A percentile compares a stretch with the other conserved stretches of the same genome.
Conservation (phyloP, 2,797 vertebrate genomes). For the Rhinogobio ventralis region DNA sequence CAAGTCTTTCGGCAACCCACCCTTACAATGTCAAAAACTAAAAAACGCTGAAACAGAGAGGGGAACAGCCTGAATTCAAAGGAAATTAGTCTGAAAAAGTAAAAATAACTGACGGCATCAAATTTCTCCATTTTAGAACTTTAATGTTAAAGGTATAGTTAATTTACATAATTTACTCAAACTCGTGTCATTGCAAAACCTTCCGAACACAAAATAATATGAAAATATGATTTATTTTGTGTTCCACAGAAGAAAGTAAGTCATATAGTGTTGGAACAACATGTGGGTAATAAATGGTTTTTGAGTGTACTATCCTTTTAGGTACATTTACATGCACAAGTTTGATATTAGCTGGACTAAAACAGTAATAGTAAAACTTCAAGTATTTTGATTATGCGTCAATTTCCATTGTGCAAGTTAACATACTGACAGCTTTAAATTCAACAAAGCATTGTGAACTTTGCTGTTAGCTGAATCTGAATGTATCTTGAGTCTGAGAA, state of each 20-base stretch:
- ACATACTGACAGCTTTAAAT: constrained; percentile 14
- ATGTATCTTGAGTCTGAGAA: constrained; percentile 16
- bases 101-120: background rate
- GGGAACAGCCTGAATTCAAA: background rate
- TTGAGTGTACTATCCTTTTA: background rate
- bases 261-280: no score
- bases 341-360: background rate
- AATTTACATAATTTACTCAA: no score
- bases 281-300: background rate
- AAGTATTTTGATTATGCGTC: background rate
- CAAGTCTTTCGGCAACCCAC: no score
- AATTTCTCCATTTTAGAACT: background rate
- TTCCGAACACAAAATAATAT: no score
- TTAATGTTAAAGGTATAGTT: background rate
- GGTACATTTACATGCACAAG: background rate
- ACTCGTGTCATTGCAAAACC: no score
- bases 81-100: background rate
- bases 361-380: background rate
- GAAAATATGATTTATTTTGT: no score
- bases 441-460: constrained; percentile 13
- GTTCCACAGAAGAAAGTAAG: no score
- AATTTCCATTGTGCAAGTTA: background rate
- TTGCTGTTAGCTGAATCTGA: constrained; percentile 21
- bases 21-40: background rate
- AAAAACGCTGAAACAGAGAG: background rate